Evolutionary conservation across 2,888 invertebrate species (phyloP).

Genomic region (Pseudococcus jackbeardsleyi): DNA sequence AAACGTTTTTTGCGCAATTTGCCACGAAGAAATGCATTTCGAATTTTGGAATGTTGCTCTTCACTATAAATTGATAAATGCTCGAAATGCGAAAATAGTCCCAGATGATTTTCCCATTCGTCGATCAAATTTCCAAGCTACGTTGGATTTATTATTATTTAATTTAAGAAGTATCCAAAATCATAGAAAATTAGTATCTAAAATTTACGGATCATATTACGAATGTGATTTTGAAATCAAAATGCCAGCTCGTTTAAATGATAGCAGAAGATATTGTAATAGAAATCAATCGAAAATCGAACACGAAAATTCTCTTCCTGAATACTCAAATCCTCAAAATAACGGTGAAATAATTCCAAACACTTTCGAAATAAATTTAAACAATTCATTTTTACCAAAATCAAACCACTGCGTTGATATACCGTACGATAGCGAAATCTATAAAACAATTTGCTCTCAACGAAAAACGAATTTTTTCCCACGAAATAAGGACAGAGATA

Average conservation of each 20-base stretch:
- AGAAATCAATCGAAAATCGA: not conserved
- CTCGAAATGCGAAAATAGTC: not conserved
- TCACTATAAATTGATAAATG: not conserved
- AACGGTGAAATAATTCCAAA: not conserved
- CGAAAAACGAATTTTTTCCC: too few species aligned
- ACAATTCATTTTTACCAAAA: not conserved
- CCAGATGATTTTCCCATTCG: not conserved
- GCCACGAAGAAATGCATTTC: not conserved
- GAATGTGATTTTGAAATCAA: conserved; percentile 6
- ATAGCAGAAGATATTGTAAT: not conserved
- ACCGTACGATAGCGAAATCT: not conserved
- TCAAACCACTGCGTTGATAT: not conserved
- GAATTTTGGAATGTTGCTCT: conserved; percentile 6
- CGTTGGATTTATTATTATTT: not conserved
- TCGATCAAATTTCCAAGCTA: not conserved
- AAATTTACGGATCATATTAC: not conserved
- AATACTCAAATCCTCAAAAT: not conserved
- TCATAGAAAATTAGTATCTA: not conserved
- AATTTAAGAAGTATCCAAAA: not conserved
- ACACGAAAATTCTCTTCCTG: not conserved
- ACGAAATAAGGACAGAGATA: not conserved
- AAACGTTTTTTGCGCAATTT: conserved; percentile 32
- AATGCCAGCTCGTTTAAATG: not conserved
- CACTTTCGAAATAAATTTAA: not conserved
- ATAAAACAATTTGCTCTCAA: not conserved